Conservation (phyloP, 2,797 vertebrate genomes). For the Hydrolagus colliei region DNA sequence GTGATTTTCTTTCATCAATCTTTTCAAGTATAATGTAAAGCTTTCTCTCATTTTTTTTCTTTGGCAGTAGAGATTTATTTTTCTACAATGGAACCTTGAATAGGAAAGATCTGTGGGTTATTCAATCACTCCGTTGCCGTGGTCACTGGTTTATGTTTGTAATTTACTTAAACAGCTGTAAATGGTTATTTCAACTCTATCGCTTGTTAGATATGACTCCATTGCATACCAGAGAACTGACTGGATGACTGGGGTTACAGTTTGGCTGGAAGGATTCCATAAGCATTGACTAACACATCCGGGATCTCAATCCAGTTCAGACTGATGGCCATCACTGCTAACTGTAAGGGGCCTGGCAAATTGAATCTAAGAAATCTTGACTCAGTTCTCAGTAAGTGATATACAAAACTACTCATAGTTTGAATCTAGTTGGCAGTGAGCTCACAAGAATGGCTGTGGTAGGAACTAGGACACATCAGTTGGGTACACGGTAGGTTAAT, state of each 20-base stretch:
- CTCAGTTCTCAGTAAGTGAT: neutral
- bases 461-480: no score
- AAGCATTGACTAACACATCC: conserved; percentile 1
- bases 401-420: no score
- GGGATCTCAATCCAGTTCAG: neutral
- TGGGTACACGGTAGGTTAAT: no score
- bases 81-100: neutral
- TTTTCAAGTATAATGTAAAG: neutral
- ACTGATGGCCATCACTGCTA: neutral
- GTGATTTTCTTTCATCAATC: neutral
- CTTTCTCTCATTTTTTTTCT: neutral
- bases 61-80: no score
- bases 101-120: neutral
- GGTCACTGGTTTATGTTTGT: neutral
- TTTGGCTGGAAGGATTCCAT: neutral
- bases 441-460: no score
- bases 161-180: conserved; percentile 12
- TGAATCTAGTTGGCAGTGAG: no score
- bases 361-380: neutral
- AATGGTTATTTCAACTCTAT: neutral
- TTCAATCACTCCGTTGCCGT: neutral
- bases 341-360: neutral
- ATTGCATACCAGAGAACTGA: neutral
- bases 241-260: neutral
- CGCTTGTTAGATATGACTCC: neutral